Conservation (phyloP, 2,888 invertebrate species). For the Archips crataeganus region DNA sequence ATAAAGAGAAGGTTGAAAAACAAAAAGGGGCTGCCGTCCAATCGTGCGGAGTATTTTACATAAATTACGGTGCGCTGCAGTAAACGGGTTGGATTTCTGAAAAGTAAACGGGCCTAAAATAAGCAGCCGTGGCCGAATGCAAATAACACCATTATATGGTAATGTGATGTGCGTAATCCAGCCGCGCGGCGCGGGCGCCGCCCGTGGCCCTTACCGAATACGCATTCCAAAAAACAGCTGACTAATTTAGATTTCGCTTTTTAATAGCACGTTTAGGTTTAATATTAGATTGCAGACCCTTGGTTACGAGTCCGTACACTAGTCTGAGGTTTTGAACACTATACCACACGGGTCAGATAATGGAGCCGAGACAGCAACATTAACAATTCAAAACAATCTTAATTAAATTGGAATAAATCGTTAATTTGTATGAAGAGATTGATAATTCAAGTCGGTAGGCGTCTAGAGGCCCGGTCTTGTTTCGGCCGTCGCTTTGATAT, state of each 20-base stretch:
- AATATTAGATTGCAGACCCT: not conserved
- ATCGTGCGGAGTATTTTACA: conserved; percentile 80
- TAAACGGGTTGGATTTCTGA: conserved; percentile 73
- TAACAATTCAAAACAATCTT: conserved; percentile 11
- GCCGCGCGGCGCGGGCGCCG: conserved; percentile 64
- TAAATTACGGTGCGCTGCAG: conserved; percentile 73
- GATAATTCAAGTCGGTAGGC: conserved; percentile 59
- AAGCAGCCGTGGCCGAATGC: conserved; percentile 73
- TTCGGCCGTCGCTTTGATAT: conserved; percentile 71
- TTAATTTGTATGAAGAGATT: conserved; percentile 49
- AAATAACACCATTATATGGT: conserved; percentile 83
- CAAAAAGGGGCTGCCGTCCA: conserved; percentile 66
- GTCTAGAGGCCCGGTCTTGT: conserved; percentile 67
- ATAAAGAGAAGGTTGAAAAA: conserved; percentile 60
- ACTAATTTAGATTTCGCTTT: conserved; percentile 55
- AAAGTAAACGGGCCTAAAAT: conserved; percentile 79
- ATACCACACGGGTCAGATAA: not conserved
- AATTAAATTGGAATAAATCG: conserved; percentile 25
- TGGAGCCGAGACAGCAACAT: conserved; percentile 4
- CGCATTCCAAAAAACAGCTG: conserved; percentile 64
- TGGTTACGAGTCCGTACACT: not conserved
- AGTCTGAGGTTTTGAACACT: not conserved
- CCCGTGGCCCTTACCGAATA: conserved; percentile 64
- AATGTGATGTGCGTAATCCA: conserved; percentile 78
- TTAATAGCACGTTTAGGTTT: not conserved